A percentile compares a stretch with the other conserved stretches of the same genome.
Conservation (phyloP, 1,140 invertebrate species). For the Acromyrmex charruanus region DNA sequence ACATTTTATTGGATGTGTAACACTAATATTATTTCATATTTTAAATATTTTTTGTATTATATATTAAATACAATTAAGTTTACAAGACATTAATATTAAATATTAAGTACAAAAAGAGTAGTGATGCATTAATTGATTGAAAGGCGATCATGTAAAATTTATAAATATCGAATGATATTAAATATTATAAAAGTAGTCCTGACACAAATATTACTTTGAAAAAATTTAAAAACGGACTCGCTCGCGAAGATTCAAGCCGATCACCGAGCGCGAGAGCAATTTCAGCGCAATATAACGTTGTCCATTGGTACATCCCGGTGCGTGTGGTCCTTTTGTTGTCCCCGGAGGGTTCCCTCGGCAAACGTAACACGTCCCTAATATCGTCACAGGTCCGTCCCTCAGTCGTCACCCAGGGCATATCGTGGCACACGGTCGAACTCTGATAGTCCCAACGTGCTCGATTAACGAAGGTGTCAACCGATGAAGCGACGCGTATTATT, state of each 20-base stretch:
- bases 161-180: not conserved
- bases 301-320: constrained; percentile 80
- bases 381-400: constrained; percentile 79
- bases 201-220: not conserved
- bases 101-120: not conserved
- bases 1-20: not conserved
- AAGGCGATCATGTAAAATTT: not conserved
- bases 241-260: constrained; percentile 50
- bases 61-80: constrained; percentile 1
- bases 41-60: not conserved
- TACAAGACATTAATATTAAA: not conserved
- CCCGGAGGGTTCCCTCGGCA: constrained; percentile 80
- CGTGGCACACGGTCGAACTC: constrained; percentile 70
- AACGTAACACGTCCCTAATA: constrained; percentile 85
- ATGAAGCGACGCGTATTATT: constrained; percentile 67
- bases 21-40: not conserved
- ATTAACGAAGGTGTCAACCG: constrained; percentile 80
- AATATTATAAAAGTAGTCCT: not conserved
- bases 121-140: not conserved
- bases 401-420: constrained; percentile 74
- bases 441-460: constrained; percentile 79
- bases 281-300: constrained; percentile 82
- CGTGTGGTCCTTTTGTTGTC: constrained; percentile 84
- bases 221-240: constrained; percentile 34
- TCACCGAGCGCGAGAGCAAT: constrained; percentile 77